phyloP scores from a whole-genome alignment of 2,797 vertebrate genomes.

The Sitta carolinensis region DNA sequence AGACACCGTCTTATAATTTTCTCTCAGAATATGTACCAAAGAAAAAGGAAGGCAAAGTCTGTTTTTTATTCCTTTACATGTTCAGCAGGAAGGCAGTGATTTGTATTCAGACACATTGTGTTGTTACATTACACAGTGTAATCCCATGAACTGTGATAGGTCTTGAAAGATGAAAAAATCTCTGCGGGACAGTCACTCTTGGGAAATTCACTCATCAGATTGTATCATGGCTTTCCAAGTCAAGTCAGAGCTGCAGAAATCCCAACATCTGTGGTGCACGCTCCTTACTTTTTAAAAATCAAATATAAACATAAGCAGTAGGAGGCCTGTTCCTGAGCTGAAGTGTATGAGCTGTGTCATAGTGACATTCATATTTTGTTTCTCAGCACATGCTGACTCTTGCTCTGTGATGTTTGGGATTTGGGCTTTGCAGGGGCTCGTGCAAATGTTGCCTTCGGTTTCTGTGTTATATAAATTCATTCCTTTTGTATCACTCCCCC shows the following conservation, averaged over 20 bases:
- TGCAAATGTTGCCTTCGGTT: background rate
- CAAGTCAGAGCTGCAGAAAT: slow-evolving; percentile 38
- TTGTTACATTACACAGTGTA: slow-evolving; percentile 27
- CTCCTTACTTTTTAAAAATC: slow-evolving; percentile 17
- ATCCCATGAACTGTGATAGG: slow-evolving; percentile 1
- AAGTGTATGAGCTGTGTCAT: slow-evolving; percentile 14
- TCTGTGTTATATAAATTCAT: background rate
- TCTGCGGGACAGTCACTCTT: slow-evolving; percentile 24
- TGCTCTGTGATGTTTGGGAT: background rate
- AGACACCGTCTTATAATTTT: background rate
- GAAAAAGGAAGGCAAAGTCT: background rate
- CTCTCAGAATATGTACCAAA: background rate
- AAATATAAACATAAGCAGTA: slow-evolving; percentile 16
- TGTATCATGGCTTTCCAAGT: background rate
- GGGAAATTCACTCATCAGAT: slow-evolving; percentile 26
- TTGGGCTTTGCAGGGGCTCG: background rate
- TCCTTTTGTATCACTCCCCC: background rate
- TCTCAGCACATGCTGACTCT: background rate
- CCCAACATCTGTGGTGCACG: background rate
- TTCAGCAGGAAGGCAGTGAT: slow-evolving; percentile 23
- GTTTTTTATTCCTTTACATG: slow-evolving; percentile 22
- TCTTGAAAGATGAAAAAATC: slow-evolving; percentile 47
- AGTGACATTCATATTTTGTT: slow-evolving; percentile 38
- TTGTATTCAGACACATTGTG: slow-evolving; percentile 30
- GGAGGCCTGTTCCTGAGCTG: slow-evolving; percentile 20